A percentile compares a stretch with the other conserved stretches of the same genome.
Conservation (phyloP, 2,113 vertebrate species). For the Sebastes fasciatus region DNA sequence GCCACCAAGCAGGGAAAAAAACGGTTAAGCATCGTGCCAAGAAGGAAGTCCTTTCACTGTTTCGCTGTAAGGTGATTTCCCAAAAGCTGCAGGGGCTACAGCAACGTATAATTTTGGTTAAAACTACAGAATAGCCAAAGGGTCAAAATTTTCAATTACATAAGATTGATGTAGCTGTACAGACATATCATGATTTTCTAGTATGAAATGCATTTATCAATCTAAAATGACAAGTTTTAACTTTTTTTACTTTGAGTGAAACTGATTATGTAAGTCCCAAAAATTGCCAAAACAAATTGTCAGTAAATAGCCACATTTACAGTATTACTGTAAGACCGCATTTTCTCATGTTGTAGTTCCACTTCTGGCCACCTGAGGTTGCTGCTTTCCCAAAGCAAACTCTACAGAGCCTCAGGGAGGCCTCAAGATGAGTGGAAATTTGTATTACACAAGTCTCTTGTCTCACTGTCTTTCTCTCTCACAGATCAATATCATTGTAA, state of each 20-base stretch:
- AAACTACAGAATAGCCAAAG: neutral
- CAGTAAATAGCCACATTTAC: neutral
- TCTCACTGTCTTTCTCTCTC: neutral
- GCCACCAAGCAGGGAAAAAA: slow-evolving; percentile 22
- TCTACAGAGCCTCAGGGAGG: neutral
- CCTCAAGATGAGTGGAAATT: neutral
- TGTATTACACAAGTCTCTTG: neutral
- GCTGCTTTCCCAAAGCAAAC: slow-evolving; percentile 39
- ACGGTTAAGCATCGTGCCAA: neutral
- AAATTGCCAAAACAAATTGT: neutral
- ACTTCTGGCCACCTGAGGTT: slow-evolving; percentile 55
- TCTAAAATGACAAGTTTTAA: neutral
- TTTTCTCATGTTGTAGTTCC: slow-evolving; percentile 29
- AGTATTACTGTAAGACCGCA: slow-evolving; percentile 10
- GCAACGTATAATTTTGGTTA: neutral
- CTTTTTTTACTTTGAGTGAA: neutral
- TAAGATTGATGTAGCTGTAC: neutral
- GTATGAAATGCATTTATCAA: neutral
- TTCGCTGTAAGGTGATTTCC: neutral
- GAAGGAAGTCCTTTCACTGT: neutral
- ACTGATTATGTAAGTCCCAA: neutral
- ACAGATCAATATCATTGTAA: neutral
- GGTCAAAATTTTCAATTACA: neutral
- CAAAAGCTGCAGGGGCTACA: neutral
- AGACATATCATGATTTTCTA: neutral